Percentiles rank a stretch among this genome's conserved stretches.
These are phyloP conservation scores for Psilanteris sp. DNA, from an alignment of 1,140 invertebrate species.

Conservation along the genomic window DNA sequence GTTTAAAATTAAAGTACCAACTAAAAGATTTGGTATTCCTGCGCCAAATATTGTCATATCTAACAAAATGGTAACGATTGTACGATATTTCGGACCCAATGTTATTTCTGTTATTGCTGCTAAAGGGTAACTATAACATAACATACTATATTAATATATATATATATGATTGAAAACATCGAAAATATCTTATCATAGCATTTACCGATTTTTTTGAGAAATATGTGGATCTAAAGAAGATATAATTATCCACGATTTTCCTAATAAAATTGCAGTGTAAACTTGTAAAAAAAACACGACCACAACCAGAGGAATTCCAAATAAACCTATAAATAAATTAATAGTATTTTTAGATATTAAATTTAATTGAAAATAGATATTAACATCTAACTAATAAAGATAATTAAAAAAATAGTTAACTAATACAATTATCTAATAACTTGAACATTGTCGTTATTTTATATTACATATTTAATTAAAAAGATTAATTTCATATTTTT, in stretches of 20 bases:
- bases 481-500: no score
- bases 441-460: no score
- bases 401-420: no score
- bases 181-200: no score
- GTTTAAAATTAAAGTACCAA: slow-evolving; percentile 80
- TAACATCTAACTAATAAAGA: no score
- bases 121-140: slow-evolving; percentile 85
- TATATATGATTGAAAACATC: no score
- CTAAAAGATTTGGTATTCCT: slow-evolving; percentile 87
- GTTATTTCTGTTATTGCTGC: slow-evolving; percentile 87
- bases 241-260: slow-evolving; percentile 87
- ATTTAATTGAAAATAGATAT: no score
- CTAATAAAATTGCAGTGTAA: slow-evolving; percentile 87
- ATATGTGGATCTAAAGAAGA: slow-evolving; percentile 85
- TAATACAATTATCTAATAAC: no score
- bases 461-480: no score
- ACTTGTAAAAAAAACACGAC: slow-evolving; percentile 86
- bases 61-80: slow-evolving; percentile 84
- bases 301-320: slow-evolving; percentile 85
- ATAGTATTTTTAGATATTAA: no score
- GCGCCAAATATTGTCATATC: slow-evolving; percentile 87
- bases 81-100: slow-evolving; percentile 82
- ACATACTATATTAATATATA: slow-evolving; percentile 15
- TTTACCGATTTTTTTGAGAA: slow-evolving; percentile 83
- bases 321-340: slow-evolving; percentile 82